Percentiles rank a stretch among this genome's conserved stretches.
Evolutionary conservation across 2,113 vertebrate genomes (phyloP).

Genomic region (Monopterus albus): DNA sequence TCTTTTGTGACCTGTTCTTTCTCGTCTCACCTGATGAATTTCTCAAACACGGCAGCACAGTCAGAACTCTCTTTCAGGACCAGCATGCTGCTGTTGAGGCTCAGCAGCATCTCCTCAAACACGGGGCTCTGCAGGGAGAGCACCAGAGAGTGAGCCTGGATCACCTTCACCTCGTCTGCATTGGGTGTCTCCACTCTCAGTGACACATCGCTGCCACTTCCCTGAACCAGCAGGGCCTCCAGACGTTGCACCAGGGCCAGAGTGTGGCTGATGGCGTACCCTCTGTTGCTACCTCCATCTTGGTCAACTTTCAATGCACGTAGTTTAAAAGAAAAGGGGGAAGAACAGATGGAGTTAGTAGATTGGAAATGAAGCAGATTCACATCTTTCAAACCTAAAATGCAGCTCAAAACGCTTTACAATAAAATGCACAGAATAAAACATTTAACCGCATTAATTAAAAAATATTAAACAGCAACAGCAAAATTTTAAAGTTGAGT

Average conservation of each 20-base stretch:
- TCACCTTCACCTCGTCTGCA: constrained; percentile 89
- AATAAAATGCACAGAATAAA: too few species aligned
- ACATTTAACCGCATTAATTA: too few species aligned
- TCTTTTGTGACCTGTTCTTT: accelerated
- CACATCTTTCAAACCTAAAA: neutral
- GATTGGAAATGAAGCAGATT: neutral
- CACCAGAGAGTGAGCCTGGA: constrained; percentile 89
- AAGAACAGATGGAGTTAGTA: neutral
- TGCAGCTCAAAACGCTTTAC: neutral
- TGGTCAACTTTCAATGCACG: constrained; percentile 80
- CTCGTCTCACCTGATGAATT: constrained; percentile 88
- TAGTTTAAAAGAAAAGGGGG: constrained; percentile 40
- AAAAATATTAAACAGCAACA: neutral
- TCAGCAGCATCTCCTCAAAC: constrained; percentile 85
- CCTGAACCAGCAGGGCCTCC: constrained; percentile 86
- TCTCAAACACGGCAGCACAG: constrained; percentile 87
- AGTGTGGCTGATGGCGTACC: constrained; percentile 88
- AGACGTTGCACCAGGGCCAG: constrained; percentile 86
- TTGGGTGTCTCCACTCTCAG: constrained; percentile 86
- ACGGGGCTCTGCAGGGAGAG: constrained; percentile 90
- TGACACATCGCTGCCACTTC: constrained; percentile 88
- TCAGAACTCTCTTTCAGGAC: constrained; percentile 83
- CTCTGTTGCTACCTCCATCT: constrained; percentile 54
- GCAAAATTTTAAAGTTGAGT: neutral
- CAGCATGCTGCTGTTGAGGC: constrained; percentile 82